Percentiles rank a stretch among this genome's conserved stretches.
These are phyloP conservation scores for Passer domesticus DNA, from an alignment of 2,113 vertebrate genomes.

Conservation along the genomic window DNA sequence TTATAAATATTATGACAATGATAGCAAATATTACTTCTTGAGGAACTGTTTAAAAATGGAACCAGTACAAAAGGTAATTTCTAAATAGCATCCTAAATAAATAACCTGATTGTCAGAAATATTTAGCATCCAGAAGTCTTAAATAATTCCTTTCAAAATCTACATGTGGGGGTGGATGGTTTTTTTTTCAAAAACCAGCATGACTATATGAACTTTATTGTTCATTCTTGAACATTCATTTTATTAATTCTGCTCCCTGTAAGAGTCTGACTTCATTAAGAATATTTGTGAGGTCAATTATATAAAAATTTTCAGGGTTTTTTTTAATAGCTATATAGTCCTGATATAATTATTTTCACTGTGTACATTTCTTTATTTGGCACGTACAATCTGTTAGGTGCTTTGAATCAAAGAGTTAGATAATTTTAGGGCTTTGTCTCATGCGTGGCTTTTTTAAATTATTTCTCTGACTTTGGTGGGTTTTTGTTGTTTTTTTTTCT, in stretches of 20 bases:
- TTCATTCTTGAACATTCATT: not conserved
- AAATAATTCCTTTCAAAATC: not conserved
- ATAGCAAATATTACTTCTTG: not conserved
- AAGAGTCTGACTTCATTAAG: not conserved
- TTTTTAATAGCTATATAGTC: not conserved
- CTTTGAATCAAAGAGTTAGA: not conserved
- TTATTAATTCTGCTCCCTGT: not conserved
- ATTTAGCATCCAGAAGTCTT: not conserved
- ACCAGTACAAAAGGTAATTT: not conserved
- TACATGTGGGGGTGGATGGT: fast-evolving
- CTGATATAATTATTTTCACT: not conserved
- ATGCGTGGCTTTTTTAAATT: fast-evolving
- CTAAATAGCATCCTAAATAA: not conserved
- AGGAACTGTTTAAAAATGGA: not conserved
- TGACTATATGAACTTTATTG: not conserved
- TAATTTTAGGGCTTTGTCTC: not conserved
- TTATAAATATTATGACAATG: not conserved
- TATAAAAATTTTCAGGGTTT: not conserved
- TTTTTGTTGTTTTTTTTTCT: no score
- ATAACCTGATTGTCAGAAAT: not conserved
- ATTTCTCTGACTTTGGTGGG: not conserved
- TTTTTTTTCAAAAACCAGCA: not conserved
- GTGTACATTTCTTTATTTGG: not conserved
- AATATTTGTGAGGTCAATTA: not conserved
- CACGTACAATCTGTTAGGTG: not conserved